These are phyloP conservation scores for Torymus texanus DNA, from an alignment of 2,888 invertebrate species.

Conservation along the genomic window DNA sequence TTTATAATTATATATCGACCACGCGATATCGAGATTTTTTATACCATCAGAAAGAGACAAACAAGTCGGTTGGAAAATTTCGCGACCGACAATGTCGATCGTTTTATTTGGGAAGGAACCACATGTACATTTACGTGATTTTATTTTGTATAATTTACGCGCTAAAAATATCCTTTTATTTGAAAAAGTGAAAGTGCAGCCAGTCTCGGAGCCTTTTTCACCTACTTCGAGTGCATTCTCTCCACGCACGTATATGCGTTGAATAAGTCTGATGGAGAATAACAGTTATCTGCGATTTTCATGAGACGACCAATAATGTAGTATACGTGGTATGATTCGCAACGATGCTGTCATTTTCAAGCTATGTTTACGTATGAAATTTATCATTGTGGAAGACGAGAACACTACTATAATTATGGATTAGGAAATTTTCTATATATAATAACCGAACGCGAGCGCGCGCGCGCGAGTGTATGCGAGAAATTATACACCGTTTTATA, in stretches of 20 bases:
- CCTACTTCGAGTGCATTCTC: not conserved
- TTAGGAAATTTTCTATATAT: conserved; percentile 38
- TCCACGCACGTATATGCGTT: not conserved
- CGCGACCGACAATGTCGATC: too few species aligned
- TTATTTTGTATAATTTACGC: not conserved
- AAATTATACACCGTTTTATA: not conserved
- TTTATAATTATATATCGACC: too few species aligned
- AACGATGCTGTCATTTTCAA: not conserved
- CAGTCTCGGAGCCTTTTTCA: not conserved
- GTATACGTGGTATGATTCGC: too few species aligned
- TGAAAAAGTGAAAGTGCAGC: conserved; percentile 41
- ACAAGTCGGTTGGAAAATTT: too few species aligned
- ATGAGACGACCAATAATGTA: too few species aligned
- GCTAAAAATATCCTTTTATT: conserved; percentile 1
- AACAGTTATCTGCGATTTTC: conserved; percentile 27
- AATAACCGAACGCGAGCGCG: conserved; percentile 26
- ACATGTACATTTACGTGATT: too few species aligned
- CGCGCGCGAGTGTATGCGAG: too few species aligned
- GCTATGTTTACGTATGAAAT: not conserved
- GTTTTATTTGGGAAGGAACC: too few species aligned
- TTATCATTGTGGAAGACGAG: too few species aligned
- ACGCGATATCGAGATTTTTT: too few species aligned
- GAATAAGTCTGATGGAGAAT: conserved; percentile 26
- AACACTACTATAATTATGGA: not conserved
- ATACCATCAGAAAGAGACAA: too few species aligned